Percentiles rank a stretch among this genome's conserved stretches.
Evolutionary conservation across 2,113 vertebrate genomes (phyloP).

Genomic region (Cephalopholis sonnerati): DNA sequence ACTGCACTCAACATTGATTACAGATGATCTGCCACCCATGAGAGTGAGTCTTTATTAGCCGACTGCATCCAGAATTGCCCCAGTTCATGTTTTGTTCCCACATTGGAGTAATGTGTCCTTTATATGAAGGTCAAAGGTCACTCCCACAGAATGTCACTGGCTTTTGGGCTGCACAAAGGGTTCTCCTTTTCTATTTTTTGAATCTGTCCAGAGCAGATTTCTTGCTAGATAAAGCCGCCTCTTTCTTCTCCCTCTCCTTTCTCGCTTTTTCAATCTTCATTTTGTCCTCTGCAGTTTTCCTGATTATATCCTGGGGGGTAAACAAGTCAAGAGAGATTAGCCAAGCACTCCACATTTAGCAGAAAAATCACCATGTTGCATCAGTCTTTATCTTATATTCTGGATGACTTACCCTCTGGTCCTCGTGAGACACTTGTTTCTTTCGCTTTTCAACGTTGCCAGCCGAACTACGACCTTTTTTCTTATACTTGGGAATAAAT

Average conservation of each 20-base stretch:
- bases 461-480: slow-evolving; percentile 88
- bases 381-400: not conserved
- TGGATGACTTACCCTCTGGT: slow-evolving; percentile 85
- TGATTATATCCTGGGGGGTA: slow-evolving; percentile 82
- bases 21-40: not conserved
- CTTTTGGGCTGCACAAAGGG: slow-evolving; percentile 43
- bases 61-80: not conserved
- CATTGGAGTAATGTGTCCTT: slow-evolving; percentile 20
- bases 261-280: slow-evolving; percentile 55
- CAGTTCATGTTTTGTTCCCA: slow-evolving; percentile 6
- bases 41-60: not conserved
- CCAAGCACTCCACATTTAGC: not conserved
- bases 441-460: slow-evolving; percentile 87
- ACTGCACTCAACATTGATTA: slow-evolving; percentile 27
- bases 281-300: slow-evolving; percentile 79
- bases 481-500: slow-evolving; percentile 87
- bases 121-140: slow-evolving; percentile 61
- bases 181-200: slow-evolving; percentile 76
- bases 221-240: not conserved
- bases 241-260: slow-evolving; percentile 51
- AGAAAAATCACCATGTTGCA: not conserved
- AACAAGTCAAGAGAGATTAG: slow-evolving; percentile 23
- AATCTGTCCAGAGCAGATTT: slow-evolving; percentile 89
- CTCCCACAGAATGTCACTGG: slow-evolving; percentile 40
- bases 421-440: slow-evolving; percentile 87